A percentile compares a stretch with the other conserved stretches of the same genome.
These are phyloP conservation scores for Apteryx owenii DNA, from an alignment of 2,113 vertebrate species.

Conservation along the genomic window DNA sequence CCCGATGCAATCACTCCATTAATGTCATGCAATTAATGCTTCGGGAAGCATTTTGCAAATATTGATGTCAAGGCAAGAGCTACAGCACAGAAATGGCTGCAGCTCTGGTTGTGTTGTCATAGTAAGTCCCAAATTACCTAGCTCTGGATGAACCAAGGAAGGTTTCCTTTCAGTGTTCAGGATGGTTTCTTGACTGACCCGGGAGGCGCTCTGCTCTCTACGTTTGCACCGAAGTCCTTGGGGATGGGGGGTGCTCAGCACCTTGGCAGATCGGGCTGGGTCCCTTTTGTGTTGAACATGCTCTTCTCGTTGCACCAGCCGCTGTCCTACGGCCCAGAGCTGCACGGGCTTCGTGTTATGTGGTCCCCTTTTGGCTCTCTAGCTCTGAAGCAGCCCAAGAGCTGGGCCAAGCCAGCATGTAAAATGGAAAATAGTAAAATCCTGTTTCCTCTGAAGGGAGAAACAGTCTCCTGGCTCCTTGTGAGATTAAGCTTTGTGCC, in stretches of 20 bases:
- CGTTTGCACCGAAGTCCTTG: neutral
- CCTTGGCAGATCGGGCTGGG: neutral
- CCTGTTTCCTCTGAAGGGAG: neutral
- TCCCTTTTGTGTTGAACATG: accelerated
- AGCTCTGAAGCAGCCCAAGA: neutral
- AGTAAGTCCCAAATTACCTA: neutral
- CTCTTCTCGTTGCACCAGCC: accelerated
- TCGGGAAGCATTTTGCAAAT: neutral
- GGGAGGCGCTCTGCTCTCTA: neutral
- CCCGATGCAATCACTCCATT: neutral
- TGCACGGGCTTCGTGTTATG: accelerated
- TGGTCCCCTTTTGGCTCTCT: neutral
- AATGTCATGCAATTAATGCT: neutral
- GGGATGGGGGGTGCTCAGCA: too few species aligned
- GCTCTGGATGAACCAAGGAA: neutral
- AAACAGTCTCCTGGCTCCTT: neutral
- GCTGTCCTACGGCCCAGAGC: neutral
- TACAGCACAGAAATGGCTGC: neutral
- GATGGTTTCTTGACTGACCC: neutral
- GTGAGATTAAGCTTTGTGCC: neutral
- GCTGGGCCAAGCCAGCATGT: accelerated
- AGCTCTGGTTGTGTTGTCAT: accelerated
- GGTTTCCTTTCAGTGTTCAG: neutral
- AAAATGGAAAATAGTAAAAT: neutral
- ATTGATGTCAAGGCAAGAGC: neutral